These are phyloP conservation scores for Hirudinaria manillensis DNA, from an alignment of 2,888 invertebrate genomes.

Conservation along the genomic window DNA sequence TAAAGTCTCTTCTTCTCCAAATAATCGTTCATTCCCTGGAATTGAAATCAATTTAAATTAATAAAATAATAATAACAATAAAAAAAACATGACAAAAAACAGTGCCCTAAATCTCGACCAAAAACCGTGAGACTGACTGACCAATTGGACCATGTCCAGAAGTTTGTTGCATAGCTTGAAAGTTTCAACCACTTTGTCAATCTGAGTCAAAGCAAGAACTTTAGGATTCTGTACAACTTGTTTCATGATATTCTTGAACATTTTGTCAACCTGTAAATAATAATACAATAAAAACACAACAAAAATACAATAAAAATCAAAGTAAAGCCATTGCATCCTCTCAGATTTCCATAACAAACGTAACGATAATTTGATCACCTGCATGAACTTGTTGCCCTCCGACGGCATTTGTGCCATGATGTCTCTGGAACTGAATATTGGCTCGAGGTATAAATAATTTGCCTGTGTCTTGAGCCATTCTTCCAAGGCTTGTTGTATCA, in stretches of 20 bases:
- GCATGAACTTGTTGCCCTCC: constrained; percentile 69
- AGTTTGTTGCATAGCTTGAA: constrained; percentile 79
- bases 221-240: constrained; percentile 66
- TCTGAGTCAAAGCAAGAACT: constrained; percentile 76
- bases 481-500: constrained; percentile 85
- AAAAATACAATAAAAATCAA: too few species aligned
- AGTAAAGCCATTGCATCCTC: not conserved
- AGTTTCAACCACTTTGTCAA: constrained; percentile 87
- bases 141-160: constrained; percentile 79
- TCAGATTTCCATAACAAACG: not conserved
- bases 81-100: not conserved
- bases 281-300: constrained; percentile 61
- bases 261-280: constrained; percentile 93
- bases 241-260: constrained; percentile 91
- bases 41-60: not conserved
- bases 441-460: constrained; percentile 94
- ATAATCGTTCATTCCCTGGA: constrained; percentile 77
- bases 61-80: not conserved
- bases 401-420: constrained; percentile 96
- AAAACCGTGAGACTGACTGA: constrained; percentile 35
- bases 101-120: not conserved
- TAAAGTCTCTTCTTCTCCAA: constrained; percentile 87
- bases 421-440: constrained; percentile 91
- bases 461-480: constrained; percentile 91
- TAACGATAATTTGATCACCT: not conserved